Evolutionary conservation across 2,888 invertebrate genomes (phyloP), one percentile per base, ranked within the genome.

Genomic region (Lysandra bellargus): DNA sequence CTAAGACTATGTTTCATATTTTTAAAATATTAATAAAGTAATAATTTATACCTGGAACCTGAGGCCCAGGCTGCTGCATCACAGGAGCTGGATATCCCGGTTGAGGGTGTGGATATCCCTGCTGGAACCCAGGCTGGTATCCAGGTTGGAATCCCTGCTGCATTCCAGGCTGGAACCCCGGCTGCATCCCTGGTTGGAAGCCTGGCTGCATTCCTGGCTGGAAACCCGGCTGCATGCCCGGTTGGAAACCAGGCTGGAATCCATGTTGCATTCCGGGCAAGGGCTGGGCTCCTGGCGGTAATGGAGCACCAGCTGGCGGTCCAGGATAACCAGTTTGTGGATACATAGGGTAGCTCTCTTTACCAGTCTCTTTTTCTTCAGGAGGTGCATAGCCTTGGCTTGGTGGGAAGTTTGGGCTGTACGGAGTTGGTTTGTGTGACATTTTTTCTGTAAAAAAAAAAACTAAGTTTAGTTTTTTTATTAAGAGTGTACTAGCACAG

Each of bases 351-450:
- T 89, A 92, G 77, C 85, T 87, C 79, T 92, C 91, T 78, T 83
- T 83, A 61, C 81, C 60, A 82, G 91, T 91, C 1, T 81, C 83
- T 76, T 84, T 85, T 81, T 94, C 93, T n/a, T 85, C 82, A 17
- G 93, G 91, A 30, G 90, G 89, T 79, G 84, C 89, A 86, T 94
- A 95, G 9, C 94, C 94, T 83, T 92, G 92, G 83, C 88, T 89
- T 76, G 83, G 81, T 7, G 95, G 94, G 82, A 92, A 95, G 83
- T 95, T 95, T 33, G 95, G 95, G 4, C 94, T 89, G 80, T 92
- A 94, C 30, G 93, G 91, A 17, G 88, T 89, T 78, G 85, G 88
- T 85, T 93, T 92, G 84, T 94, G 93, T 1, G 94, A 94, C 94
- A 95, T 94, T n/a, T 82, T 89, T 80, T 80, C 83, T 78, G 78